phyloP scores from a whole-genome alignment of 2,113 vertebrate genomes.

The Lathamus discolor region DNA sequence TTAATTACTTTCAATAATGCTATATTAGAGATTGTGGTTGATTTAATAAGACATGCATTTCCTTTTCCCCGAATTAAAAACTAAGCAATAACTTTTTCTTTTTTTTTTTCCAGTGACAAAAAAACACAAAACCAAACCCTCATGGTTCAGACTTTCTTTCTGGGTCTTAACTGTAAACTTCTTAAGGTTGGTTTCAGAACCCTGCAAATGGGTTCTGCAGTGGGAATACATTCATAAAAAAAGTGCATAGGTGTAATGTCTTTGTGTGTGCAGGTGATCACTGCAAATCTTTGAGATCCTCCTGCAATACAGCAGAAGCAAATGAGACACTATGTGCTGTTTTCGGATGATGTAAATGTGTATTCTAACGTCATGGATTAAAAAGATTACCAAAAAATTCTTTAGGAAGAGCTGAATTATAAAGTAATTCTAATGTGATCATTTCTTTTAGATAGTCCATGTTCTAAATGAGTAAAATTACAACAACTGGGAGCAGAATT shows the following conservation, averaged over 20 bases:
- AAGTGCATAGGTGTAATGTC: background rate
- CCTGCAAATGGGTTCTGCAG: background rate
- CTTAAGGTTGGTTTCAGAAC: background rate
- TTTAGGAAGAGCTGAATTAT: background rate
- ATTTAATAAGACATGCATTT: background rate
- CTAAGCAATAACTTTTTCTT: background rate
- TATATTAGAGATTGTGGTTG: background rate
- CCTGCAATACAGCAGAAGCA: background rate
- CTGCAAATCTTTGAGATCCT: background rate
- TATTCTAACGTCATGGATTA: background rate
- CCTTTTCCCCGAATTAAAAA: background rate
- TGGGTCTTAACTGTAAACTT: background rate
- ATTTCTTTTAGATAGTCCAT: background rate
- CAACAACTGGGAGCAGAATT: background rate
- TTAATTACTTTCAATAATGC: background rate
- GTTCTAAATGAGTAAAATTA: background rate
- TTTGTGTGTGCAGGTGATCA: background rate
- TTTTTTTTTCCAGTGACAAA: background rate
- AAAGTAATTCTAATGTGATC: accelerated
- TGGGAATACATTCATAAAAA: background rate
- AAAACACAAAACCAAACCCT: background rate
- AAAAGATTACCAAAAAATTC: background rate
- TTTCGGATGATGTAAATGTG: background rate
- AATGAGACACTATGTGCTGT: background rate
- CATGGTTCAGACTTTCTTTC: background rate